Conservation (phyloP, 2,113 vertebrate genomes). For the Strigops habroptila region DNA sequence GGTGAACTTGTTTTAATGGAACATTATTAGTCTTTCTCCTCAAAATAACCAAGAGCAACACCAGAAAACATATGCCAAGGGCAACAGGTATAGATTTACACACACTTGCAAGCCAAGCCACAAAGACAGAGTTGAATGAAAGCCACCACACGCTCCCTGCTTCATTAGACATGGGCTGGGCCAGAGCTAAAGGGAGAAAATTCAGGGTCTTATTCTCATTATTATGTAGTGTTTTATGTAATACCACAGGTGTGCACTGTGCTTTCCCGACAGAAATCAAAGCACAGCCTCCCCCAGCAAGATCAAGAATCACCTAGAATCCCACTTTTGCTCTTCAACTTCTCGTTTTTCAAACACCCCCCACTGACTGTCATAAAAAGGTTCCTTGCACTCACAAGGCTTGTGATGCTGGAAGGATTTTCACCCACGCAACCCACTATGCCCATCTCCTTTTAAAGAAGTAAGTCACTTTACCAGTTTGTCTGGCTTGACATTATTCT, state of each 20-base stretch:
- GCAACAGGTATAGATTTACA: background rate
- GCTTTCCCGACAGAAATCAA: conserved; percentile 25
- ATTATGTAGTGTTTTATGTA: conserved; percentile 29
- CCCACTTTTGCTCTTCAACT: conserved; percentile 13
- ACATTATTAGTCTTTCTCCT: background rate
- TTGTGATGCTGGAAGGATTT: conserved; percentile 20
- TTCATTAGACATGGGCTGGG: background rate
- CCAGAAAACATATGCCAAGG: background rate
- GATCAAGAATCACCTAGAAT: conserved; percentile 25
- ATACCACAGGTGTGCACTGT: conserved; percentile 8
- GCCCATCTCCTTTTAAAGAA: background rate
- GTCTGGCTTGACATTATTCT: background rate
- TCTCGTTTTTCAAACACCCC: conserved; percentile 9
- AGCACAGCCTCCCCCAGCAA: conserved; percentile 13
- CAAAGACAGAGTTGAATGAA: background rate
- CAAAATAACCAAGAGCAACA: background rate
- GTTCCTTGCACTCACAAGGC: background rate
- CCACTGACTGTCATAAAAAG: background rate
- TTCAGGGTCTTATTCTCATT: background rate
- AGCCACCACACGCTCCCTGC: background rate
- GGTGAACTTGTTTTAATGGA: conserved; percentile 7
- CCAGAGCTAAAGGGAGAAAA: background rate
- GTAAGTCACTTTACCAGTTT: background rate
- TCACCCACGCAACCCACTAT: conserved; percentile 8
- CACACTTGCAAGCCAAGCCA: background rate